Base-by-base conservation (phyloP, 2,113 vertebrate genomes). In the Bos taurus region DNA sequence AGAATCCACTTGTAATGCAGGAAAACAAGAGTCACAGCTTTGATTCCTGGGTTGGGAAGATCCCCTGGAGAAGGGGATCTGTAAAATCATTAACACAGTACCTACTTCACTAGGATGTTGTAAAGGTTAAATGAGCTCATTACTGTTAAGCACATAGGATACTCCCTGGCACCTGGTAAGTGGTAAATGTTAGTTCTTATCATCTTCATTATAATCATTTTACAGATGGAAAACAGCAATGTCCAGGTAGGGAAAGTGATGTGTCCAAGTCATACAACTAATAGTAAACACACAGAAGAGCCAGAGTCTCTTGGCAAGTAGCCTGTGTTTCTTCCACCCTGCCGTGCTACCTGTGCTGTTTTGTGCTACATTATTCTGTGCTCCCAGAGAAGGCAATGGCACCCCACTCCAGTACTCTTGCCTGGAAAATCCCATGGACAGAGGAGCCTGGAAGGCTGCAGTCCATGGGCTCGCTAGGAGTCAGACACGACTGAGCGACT, bases 261-360 rank as follows among this genome's bases (percentile, higher is more conserved):
- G 17, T 78, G 10, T 25, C 36, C 26, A 82, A 90, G 30, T 43
- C 43, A 56, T 46, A 23, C 82, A 78, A 50, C 15, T 40, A 71
- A 12, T 33, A 43, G 30, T 33, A 82, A 67, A 17, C 78, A 59
- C 33, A 9, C 8, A 50, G 23, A 48, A 74, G 19, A 84, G 6
- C 19, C 43, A 6, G 50, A 5, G 33, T 54, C 25, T 83, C 15
- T 67, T 54, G 50, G 43, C 13, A 77, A 40, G 8, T 0, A 74
- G 36, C 25, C 28, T 48, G 7, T 10, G 10, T 46, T 19, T 21
- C 54, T 25, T 9, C 30, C 5, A 7, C 14, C 6, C 2, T 26
- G 33, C n/a, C 3, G 1, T 5, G 10, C n/a, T 64, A 0, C n/a
- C 52, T 23, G 1, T 3, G 1, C 7, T 67, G 5, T 12, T 28